Evolutionary conservation across 2,888 invertebrate genomes (phyloP).

Genomic region (Leptogaster cylindrica): DNA sequence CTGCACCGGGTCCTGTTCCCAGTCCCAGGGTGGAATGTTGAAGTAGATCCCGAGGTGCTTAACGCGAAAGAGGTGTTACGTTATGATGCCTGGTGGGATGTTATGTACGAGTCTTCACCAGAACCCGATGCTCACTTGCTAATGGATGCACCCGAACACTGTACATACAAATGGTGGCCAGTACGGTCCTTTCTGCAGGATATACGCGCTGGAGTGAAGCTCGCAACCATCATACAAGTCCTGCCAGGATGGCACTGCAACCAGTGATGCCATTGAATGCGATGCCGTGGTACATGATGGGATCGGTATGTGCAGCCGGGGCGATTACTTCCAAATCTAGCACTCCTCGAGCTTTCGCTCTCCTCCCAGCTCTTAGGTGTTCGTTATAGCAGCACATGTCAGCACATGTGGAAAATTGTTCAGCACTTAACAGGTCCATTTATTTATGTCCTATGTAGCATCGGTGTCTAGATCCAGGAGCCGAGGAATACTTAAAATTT

Average conservation of each 20-base stretch:
- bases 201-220: slow-evolving; percentile 5
- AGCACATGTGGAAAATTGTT: slow-evolving; percentile 49
- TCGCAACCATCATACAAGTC: slow-evolving; percentile 2
- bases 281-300: neutral
- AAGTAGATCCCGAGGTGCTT: neutral
- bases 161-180: slow-evolving; percentile 9
- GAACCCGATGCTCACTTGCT: slow-evolving; percentile 18
- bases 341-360: slow-evolving; percentile 7
- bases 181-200: slow-evolving; percentile 25
- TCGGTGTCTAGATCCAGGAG: neutral
- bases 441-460: slow-evolving; percentile 44
- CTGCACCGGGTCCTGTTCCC: neutral
- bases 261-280: slow-evolving; percentile 11
- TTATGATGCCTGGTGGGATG: slow-evolving; percentile 6
- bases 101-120: slow-evolving; percentile 21
- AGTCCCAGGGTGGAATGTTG: slow-evolving; percentile 13
- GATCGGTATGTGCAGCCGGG: slow-evolving; percentile 10
- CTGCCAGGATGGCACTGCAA: slow-evolving; percentile 17
- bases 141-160: slow-evolving; percentile 27
- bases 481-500: slow-evolving; percentile 6
- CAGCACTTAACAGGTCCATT: slow-evolving; percentile 47
- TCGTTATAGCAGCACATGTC: slow-evolving; percentile 47
- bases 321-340: slow-evolving; percentile 31
- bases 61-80: slow-evolving; percentile 26
- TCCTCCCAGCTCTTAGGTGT: slow-evolving; percentile 8